Percentiles rank a stretch among this genome's conserved stretches.
These are phyloP conservation scores for Meta bourneti DNA, from an alignment of 2,888 invertebrate genomes.

Conservation along the genomic window DNA sequence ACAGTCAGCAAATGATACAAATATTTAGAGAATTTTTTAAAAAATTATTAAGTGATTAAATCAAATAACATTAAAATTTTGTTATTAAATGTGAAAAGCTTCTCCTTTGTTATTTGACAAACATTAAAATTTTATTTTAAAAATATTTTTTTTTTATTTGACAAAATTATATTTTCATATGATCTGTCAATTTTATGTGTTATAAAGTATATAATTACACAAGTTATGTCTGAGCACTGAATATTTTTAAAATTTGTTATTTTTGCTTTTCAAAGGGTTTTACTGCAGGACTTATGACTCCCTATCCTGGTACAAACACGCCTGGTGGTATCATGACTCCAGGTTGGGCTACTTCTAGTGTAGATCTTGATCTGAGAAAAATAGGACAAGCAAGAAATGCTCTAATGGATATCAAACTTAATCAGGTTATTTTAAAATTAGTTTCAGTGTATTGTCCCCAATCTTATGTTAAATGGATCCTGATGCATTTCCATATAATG, in stretches of 20 bases:
- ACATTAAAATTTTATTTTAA: neutral
- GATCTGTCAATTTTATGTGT: neutral
- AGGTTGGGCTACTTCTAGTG: conserved; percentile 87
- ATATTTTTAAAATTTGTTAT: conserved; percentile 82
- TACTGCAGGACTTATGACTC: conserved; percentile 87
- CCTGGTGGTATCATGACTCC: conserved; percentile 84
- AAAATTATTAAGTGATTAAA: too few species aligned
- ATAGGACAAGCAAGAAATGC: conserved; percentile 99
- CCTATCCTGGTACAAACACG: conserved; percentile 79
- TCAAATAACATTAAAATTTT: too few species aligned
- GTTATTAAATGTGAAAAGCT: too few species aligned
- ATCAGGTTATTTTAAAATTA: conserved; percentile 84
- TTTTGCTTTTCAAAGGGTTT: conserved; percentile 51
- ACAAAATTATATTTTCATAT: neutral
- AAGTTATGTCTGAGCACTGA: too few species aligned
- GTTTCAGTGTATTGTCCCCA: neutral
- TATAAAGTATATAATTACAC: too few species aligned
- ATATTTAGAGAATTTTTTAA: too few species aligned
- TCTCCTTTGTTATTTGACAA: neutral
- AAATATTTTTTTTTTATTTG: neutral
- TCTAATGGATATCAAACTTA: conserved; percentile 98
- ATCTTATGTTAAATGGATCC: neutral
- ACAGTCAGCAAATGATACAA: too few species aligned
- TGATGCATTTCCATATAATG: too few species aligned
- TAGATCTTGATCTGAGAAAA: conserved; percentile 97